Evolutionary conservation across 1,140 invertebrate genomes (phyloP), one percentile per base, ranked within the genome.

Genomic region (Ephestia elutella): DNA sequence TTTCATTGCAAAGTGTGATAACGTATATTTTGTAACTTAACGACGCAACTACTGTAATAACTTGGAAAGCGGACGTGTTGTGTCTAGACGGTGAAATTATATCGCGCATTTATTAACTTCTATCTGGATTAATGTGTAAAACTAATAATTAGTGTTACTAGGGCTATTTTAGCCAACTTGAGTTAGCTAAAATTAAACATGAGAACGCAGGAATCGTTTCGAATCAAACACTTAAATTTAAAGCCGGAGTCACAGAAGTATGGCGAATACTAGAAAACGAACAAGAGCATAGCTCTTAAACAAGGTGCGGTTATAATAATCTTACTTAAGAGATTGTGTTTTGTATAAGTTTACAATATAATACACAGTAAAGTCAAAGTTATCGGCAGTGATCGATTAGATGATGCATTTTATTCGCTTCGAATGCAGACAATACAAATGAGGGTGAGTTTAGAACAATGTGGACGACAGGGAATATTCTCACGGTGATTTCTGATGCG

Each of bases 371-470:
- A 3, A 44, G 15, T 15, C 15, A 44, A 44, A 44, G 13, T 44
- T 44, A 44, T 28, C n/a, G 21, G 2, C 38, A 44, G 15, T 3
- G 38, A 44, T 54, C n/a, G 51, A 30, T 28, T 54, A 30, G 17
- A 25, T 48, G 49, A 55, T 50, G 20, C 19, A 55, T 51, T 59
- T 1, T 2, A 25, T 25, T 25, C 17, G 59, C n/a, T 56, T 48
- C 49, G 21, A 65, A 63, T 15, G 38, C 38, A 1, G 38, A 44
- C 38, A 44, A 66, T 66, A 75, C 59, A 79, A 71, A 77, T 70
- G 68, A 78, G 78, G 71, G 71, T 74, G 74, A 70, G 73, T 68
- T 71, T 65, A 71, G 70, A 80, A 86, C 82, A 86, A 83, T 82
- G 68, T 70, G 64, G 70, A 71, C 50, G 15, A 68, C 59, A 66